Evolutionary conservation across 92 coral and sea anemone genomes (phyloP), one percentile per base, ranked within the genome.

Genomic region (Siderastrea siderea): DNA sequence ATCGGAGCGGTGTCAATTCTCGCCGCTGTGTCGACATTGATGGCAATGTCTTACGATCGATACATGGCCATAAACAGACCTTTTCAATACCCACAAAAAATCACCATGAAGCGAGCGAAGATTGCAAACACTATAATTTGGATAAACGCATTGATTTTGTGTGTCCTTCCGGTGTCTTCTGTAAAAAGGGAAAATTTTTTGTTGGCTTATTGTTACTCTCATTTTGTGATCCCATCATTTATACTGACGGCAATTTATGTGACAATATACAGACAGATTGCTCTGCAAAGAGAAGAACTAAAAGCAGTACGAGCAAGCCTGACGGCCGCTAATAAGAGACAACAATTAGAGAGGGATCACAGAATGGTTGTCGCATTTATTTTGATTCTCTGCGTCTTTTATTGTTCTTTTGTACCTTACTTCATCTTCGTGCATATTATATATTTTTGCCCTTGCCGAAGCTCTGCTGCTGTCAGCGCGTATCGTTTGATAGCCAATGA

Each of bases 41-140:
- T 84, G 71, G 87, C 87, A 19, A 84, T 84, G 87, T 61, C 87
- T 0, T 84, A 84, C 72, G 87, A 84, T 17, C 87, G 81, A 1
- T 84, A 72, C 6, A 65, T 84, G 16, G 87, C 87, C 3, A 43
- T 84, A 1, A 74, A 61, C 1, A 84, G 51, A 38, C 87, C 87
- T 2, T 74, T 84, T 13, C 87, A 74, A 61, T 84, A 84, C 45
- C 80, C 87, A 46, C 80, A 63, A 15, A 60, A 59, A 26, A 74
- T 84, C 11, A 84, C 73, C 9, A 60, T 19, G 44, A 17, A 5
- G 6, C 49, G 46, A 14, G 58, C 63, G 19, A 74, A 74, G 78
- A 13, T 84, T 49, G 58, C 80, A n/a, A 84, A 73, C 9, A 46
- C 72, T 2, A 46, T 60, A 13, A 84, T 74, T 48, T 84, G 87